Percentiles rank a stretch among this genome's conserved stretches.
These are phyloP conservation scores for Discoglossus pictus DNA, from an alignment of 2,797 vertebrate genomes.

Conservation along the genomic window DNA sequence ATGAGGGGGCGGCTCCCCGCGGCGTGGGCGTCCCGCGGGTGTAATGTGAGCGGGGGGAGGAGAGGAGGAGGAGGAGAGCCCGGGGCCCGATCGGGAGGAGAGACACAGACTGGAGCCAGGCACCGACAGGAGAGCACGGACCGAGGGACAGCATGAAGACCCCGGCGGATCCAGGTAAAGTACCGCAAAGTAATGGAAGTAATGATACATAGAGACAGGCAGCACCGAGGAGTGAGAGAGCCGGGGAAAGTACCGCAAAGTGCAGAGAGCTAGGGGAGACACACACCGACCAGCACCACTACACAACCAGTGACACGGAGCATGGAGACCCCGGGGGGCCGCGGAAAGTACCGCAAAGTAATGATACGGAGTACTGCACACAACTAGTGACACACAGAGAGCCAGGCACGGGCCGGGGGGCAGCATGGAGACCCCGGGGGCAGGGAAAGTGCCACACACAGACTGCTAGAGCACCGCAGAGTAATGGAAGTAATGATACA, in stretches of 20 bases:
- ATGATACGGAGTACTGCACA: background rate
- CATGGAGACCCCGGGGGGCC: too few species aligned
- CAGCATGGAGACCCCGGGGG: too few species aligned
- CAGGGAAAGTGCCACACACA: background rate
- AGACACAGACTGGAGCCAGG: constrained; percentile 36
- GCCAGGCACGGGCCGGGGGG: too few species aligned
- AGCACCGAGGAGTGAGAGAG: background rate
- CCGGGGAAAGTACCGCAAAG: too few species aligned
- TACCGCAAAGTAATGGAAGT: too few species aligned
- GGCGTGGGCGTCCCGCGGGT: constrained; percentile 61
- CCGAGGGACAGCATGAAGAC: constrained; percentile 64
- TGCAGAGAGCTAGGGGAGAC: too few species aligned
- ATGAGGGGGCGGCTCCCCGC: constrained; percentile 70
- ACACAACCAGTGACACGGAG: too few species aligned
- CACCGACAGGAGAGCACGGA: constrained; percentile 37
- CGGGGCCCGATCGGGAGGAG: constrained; percentile 62
- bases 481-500: too few species aligned
- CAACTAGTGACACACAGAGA: background rate
- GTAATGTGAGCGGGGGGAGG: constrained; percentile 60
- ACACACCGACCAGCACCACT: too few species aligned
- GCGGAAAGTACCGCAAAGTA: too few species aligned
- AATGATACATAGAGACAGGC: background rate
- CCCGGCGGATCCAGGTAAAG: constrained; percentile 70
- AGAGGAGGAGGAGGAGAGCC: constrained; percentile 59
- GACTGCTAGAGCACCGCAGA: too few species aligned